Evolutionary conservation across 1,140 invertebrate genomes (phyloP).

Genomic region (Hyles vespertilio): DNA sequence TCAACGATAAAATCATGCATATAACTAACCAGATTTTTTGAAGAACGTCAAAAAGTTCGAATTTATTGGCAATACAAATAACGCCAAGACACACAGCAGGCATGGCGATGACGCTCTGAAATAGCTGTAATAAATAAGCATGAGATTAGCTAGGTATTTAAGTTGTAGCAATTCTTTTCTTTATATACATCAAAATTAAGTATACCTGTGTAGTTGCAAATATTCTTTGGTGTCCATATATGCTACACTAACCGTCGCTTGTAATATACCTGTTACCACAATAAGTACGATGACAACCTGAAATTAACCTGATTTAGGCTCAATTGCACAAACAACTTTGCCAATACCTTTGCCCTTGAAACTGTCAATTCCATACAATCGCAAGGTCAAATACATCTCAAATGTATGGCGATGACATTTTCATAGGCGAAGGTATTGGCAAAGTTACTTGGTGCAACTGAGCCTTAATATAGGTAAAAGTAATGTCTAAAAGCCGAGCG

Average conservation of each 20-base stretch:
- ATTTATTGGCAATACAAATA: constrained; percentile 44
- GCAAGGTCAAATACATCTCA: no score
- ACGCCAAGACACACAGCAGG: constrained; percentile 31
- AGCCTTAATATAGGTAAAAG: no score
- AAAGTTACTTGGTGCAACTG: no score
- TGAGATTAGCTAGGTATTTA: no score
- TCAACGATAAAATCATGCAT: no score
- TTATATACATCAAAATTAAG: background rate
- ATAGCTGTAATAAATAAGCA: constrained; percentile 6
- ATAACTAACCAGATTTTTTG: constrained; percentile 12
- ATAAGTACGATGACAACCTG: constrained; percentile 26
- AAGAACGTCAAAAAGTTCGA: constrained; percentile 43
- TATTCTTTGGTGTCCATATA: constrained; percentile 11
- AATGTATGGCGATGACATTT: no score
- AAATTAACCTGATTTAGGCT: background rate
- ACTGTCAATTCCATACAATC: no score
- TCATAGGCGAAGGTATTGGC: no score
- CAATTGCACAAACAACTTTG: no score
- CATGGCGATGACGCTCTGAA: constrained; percentile 33
- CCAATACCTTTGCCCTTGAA: no score
- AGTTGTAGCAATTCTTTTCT: background rate
- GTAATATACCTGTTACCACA: constrained; percentile 20
- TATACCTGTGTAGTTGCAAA: constrained; percentile 12
- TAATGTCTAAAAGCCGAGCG: no score
- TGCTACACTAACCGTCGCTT: constrained; percentile 13